These are phyloP conservation scores for Autographa pulchrina DNA, from an alignment of 2,888 invertebrate species.

Conservation along the genomic window DNA sequence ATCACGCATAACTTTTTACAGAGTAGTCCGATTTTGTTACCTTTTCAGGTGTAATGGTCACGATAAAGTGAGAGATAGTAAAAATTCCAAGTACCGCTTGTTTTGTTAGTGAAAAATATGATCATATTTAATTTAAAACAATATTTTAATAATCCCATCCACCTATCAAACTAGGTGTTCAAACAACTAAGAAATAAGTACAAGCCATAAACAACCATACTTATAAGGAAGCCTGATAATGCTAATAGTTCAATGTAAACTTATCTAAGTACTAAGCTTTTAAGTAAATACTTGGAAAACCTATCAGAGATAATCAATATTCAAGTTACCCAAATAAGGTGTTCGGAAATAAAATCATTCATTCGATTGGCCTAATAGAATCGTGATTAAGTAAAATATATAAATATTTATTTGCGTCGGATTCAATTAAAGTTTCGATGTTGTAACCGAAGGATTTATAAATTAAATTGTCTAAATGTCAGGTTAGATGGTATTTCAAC, in stretches of 20 bases:
- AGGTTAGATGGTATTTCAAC: conserved; percentile 22
- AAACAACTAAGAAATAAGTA: conserved; percentile 30
- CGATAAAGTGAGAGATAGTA: no score
- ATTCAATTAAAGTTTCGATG: conserved; percentile 56
- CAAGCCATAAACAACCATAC: conserved; percentile 42
- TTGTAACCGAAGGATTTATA: conserved; percentile 48
- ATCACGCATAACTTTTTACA: no score
- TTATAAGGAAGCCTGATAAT: conserved; percentile 69
- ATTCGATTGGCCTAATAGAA: conserved; percentile 45
- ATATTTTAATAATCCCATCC: neutral
- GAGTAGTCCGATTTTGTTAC: no score
- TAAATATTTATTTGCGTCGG: conserved; percentile 57
- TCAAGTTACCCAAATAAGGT: conserved; percentile 49
- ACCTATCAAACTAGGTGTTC: conserved; percentile 4
- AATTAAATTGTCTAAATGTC: conserved; percentile 52
- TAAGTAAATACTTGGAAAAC: conserved; percentile 46
- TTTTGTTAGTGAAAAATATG: no score
- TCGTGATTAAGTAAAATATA: conserved; percentile 49
- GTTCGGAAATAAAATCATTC: conserved; percentile 56
- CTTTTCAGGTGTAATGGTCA: no score
- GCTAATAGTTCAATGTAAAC: conserved; percentile 61
- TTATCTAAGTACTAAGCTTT: conserved; percentile 57
- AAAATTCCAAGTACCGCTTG: no score
- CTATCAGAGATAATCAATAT: conserved; percentile 57
- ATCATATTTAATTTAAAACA: no score